phyloP scores from a whole-genome alignment of 1,140 invertebrate genomes.

The Macrotrachela quadricornifera region DNA sequence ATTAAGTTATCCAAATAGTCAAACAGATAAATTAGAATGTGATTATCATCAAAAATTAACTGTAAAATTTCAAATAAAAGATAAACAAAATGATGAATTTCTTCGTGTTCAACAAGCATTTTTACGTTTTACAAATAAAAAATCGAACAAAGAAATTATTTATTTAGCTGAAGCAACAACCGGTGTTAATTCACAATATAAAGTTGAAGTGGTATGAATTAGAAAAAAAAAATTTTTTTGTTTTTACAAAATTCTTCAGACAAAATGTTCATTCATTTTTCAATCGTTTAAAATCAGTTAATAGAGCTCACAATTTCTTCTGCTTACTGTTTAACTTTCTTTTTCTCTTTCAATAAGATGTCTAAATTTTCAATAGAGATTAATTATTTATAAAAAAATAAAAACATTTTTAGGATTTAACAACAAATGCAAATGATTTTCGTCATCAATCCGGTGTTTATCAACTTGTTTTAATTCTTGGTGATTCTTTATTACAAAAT shows the following conservation, averaged over 20 bases:
- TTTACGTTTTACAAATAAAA: slow-evolving; percentile 46
- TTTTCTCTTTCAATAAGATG: too few species aligned
- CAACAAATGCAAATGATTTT: slow-evolving; percentile 55
- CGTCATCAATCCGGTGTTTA: slow-evolving; percentile 52
- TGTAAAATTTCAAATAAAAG: slow-evolving; percentile 55
- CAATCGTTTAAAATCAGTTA: too few species aligned
- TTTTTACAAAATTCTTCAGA: slow-evolving; percentile 66
- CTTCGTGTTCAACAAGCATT: slow-evolving; percentile 75
- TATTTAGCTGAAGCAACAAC: slow-evolving; percentile 71
- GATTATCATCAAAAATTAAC: slow-evolving; percentile 71
- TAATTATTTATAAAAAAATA: background rate
- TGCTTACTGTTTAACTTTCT: too few species aligned
- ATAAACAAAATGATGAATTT: slow-evolving; percentile 42
- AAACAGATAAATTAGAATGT: slow-evolving; percentile 39
- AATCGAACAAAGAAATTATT: slow-evolving; percentile 56
- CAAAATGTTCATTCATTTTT: slow-evolving; percentile 17
- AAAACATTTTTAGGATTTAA: slow-evolving; percentile 51
- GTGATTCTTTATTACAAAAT: slow-evolving; percentile 68
- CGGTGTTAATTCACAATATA: slow-evolving; percentile 44
- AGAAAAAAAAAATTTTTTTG: slow-evolving; percentile 6
- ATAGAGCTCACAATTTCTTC: too few species aligned
- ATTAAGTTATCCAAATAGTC: too few species aligned
- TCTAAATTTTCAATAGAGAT: too few species aligned
- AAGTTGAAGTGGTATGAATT: too few species aligned
- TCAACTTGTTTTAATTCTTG: slow-evolving; percentile 59